phyloP scores from a whole-genome alignment of 2,113 vertebrate species.

The Xiphophorus maculatus region DNA sequence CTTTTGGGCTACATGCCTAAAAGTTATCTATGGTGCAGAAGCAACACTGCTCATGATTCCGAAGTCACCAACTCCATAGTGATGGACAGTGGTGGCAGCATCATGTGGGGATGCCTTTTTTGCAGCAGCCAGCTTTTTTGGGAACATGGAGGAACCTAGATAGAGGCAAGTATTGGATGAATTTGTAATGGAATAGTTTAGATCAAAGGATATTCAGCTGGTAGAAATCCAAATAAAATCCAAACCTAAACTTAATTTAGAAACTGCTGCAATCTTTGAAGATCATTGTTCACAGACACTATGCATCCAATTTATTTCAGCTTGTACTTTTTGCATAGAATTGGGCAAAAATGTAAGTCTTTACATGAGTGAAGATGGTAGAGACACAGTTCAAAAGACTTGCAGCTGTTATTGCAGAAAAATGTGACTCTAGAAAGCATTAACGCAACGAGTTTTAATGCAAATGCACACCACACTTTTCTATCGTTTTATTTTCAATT shows the following conservation, averaged over 20 bases:
- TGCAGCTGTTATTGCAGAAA: too few relatives aligned
- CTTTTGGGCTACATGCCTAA: neutral
- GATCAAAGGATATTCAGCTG: too few relatives aligned
- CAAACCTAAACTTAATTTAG: neutral
- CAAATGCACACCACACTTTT: neutral
- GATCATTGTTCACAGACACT: neutral
- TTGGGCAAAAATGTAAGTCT: too few relatives aligned
- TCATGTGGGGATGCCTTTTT: neutral
- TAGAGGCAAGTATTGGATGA: neutral
- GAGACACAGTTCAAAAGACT: too few relatives aligned
- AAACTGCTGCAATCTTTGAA: neutral
- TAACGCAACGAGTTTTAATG: neutral
- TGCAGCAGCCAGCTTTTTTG: neutral
- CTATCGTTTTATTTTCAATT: too few relatives aligned
- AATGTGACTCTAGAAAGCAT: neutral
- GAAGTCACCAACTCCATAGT: neutral
- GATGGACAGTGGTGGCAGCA: neutral
- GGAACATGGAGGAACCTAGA: neutral
- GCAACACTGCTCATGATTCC: neutral
- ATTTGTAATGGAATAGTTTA: too few relatives aligned
- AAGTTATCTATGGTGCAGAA: neutral
- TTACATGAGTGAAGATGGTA: too few relatives aligned
- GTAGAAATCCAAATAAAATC: neutral
- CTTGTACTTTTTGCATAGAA: too few relatives aligned
- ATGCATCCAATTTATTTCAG: too few relatives aligned